Base-by-base conservation (phyloP, 2,797 vertebrate species). In the Pangasius mekongensis region DNA sequence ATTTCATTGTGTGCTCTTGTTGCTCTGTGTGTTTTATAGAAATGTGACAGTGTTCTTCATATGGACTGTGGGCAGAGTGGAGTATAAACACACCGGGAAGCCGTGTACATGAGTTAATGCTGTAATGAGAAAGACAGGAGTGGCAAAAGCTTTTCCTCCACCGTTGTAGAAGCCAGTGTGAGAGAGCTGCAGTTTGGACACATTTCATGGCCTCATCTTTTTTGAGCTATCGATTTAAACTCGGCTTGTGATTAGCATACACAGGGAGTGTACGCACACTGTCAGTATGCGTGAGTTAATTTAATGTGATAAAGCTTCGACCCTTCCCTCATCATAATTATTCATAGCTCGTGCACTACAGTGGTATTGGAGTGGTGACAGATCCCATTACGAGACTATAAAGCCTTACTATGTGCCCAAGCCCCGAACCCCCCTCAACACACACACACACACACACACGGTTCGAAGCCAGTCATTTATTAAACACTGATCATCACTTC, bases 171-270 rank as follows among this genome's bases (percentile, higher is more conserved):
- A 82, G 87, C 90, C 85, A 87, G 88, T 91, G 90, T 89, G 69
- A 91, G 86, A 81, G 39, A 84, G 88, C 86, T 81, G 86, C 83
- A 84, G 82, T 91, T 89, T 89, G 88, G 88, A 84, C 87, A 77
- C 78, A 91, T 91, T 90, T 90, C 80, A 87, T 85, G 80, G 80
- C 78, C 84, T 88, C 89, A 58, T 91, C 86, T 88, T 90, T 89
- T 90, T 89, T 66, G 67, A 88, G 91, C 89, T 91, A 90, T 92
- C 87, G 90, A 91, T 88, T 90, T 90, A 87, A 89, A 91, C 89
- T 90, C 81, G 62, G 77, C 76, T 90, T 89, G 85, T 89, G 91
- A 93, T 92, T 90, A 93, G 91, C 86, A 89, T 89, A 92, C 88
- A 87, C 86, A 71, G 73, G 88, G 86, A 49, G 67, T n/a, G 54